These are phyloP conservation scores for Hydriomena furcata DNA, from an alignment of 2,888 invertebrate species.

Conservation along the genomic window DNA sequence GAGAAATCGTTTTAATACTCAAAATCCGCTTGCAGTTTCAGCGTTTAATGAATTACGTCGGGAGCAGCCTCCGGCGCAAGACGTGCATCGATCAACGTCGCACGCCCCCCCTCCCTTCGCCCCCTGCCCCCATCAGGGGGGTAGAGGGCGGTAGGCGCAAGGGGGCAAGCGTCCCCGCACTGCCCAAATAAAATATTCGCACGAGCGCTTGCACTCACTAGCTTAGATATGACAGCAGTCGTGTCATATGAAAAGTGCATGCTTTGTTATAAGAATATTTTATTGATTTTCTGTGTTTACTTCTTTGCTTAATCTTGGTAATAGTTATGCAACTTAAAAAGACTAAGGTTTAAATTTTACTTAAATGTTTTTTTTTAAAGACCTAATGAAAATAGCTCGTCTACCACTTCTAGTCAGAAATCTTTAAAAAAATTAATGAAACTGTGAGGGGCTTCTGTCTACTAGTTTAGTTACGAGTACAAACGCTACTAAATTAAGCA, in stretches of 20 bases:
- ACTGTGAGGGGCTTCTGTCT: no score
- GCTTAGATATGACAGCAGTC: slow-evolving; percentile 67
- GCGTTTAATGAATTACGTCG: slow-evolving; percentile 83
- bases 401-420: no score
- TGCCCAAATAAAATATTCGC: slow-evolving; percentile 82
- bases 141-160: slow-evolving; percentile 66
- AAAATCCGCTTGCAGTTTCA: slow-evolving; percentile 83
- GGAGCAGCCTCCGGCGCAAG: slow-evolving; percentile 85
- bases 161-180: slow-evolving; percentile 64
- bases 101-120: slow-evolving; percentile 53
- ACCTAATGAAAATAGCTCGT: no score
- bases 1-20: slow-evolving; percentile 83
- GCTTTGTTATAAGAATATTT: slow-evolving; percentile 12
- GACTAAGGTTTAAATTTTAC: neutral
- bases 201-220: slow-evolving; percentile 57
- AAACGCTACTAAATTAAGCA: neutral
- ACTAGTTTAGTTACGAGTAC: neutral
- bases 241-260: slow-evolving; percentile 46
- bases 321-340: neutral
- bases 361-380: no score
- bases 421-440: no score
- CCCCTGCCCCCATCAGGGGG: slow-evolving; percentile 20
- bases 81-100: slow-evolving; percentile 87
- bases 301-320: slow-evolving; percentile 1
- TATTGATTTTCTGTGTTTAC: slow-evolving; percentile 10